Percentiles rank a stretch among this genome's conserved stretches.
These are phyloP conservation scores for Turnix velox DNA, from an alignment of 2,113 vertebrate genomes.

Conservation along the genomic window DNA sequence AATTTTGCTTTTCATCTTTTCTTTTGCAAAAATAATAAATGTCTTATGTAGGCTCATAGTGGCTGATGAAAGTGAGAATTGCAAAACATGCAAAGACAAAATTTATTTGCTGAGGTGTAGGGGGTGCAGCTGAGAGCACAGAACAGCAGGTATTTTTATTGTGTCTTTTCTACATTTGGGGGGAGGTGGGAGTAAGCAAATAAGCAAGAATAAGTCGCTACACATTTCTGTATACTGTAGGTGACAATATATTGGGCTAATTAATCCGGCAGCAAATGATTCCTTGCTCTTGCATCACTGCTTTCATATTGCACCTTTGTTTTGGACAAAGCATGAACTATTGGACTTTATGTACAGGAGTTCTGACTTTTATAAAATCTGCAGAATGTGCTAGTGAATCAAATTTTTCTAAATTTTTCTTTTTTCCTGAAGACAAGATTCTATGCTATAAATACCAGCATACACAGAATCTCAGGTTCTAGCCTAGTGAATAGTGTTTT, in stretches of 20 bases:
- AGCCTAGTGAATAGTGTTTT: not conserved
- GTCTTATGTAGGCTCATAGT: not conserved
- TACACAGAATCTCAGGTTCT: not conserved
- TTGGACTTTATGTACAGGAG: not conserved
- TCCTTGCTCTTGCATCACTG: not conserved
- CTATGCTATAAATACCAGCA: not conserved
- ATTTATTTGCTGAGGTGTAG: not conserved
- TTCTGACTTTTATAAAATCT: not conserved
- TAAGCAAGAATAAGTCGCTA: not conserved
- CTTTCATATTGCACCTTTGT: not conserved
- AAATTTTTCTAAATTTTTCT: not conserved
- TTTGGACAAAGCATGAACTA: not conserved
- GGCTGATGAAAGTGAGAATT: not conserved
- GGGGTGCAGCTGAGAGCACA: not conserved
- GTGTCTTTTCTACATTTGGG: not conserved
- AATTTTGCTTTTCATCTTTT: not conserved
- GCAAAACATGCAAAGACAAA: not conserved
- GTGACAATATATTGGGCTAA: not conserved
- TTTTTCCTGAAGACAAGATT: not conserved
- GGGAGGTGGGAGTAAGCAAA: not conserved
- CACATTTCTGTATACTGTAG: not conserved
- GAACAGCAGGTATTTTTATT: not conserved
- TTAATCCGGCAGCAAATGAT: not conserved
- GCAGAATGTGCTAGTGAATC: not conserved
- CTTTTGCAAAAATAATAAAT: not conserved